Evolutionary conservation across 2,888 invertebrate species (phyloP).

Genomic region (Dasysyrphus tricinctus): DNA sequence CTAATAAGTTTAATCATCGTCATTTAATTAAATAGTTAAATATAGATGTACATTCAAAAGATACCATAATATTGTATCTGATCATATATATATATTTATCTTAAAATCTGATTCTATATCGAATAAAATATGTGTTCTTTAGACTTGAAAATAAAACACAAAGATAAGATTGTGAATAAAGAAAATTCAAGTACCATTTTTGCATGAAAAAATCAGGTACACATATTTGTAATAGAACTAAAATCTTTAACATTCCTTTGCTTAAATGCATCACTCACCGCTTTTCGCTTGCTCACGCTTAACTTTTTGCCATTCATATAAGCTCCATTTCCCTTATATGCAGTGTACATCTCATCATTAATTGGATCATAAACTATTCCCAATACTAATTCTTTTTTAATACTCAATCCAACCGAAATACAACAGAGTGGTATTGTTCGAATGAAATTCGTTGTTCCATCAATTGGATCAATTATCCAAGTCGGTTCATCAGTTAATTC

Average conservation of each 20-base stretch:
- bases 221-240: too few species aligned
- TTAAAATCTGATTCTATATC: too few species aligned
- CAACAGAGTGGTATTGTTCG: conserved; percentile 87
- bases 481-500: conserved; percentile 90
- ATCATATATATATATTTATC: too few species aligned
- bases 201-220: too few species aligned
- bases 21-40: too few species aligned
- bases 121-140: too few species aligned
- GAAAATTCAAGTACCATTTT: too few species aligned
- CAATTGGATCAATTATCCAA: conserved; percentile 94
- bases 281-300: conserved; percentile 80
- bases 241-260: not conserved
- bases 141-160: too few species aligned
- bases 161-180: too few species aligned
- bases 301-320: conserved; percentile 89
- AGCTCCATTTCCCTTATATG: conserved; percentile 89
- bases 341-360: conserved; percentile 89
- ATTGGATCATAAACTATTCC: conserved; percentile 92
- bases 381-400: conserved; percentile 86
- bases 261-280: conserved; percentile 78
- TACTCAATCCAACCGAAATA: conserved; percentile 87
- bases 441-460: conserved; percentile 94
- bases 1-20: too few species aligned
- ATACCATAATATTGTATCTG: too few species aligned
- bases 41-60: too few species aligned